Evolutionary conservation across 2,113 vertebrate genomes (phyloP).

Genomic region (Protobothrops mucrosquamatus): DNA sequence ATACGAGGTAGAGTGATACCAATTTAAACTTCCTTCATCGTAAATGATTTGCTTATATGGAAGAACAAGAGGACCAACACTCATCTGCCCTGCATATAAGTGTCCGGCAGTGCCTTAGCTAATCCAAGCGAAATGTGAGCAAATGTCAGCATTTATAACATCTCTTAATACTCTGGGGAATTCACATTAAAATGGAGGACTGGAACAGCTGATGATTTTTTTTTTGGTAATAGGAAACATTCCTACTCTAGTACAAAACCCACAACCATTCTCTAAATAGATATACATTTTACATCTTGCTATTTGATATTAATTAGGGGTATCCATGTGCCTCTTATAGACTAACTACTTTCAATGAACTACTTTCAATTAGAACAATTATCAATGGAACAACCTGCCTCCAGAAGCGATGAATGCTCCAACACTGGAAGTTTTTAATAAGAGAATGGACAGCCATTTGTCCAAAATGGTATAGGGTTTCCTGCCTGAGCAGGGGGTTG

Average conservation of each 20-base stretch:
- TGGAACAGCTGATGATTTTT: background rate
- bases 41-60: background rate
- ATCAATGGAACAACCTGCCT: too few relatives aligned
- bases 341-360: background rate
- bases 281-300: background rate
- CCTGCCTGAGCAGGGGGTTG: too few relatives aligned
- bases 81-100: conserved; percentile 37
- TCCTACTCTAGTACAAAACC: background rate
- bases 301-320: background rate
- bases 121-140: background rate
- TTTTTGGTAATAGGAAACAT: background rate
- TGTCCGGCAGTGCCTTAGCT: conserved; percentile 20
- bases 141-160: conserved; percentile 35
- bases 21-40: conserved; percentile 19
- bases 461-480: too few relatives aligned
- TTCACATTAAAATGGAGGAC: background rate
- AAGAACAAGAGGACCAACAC: conserved; percentile 7
- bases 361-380: too few relatives aligned
- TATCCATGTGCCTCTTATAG: background rate
- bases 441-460: too few relatives aligned
- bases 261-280: background rate
- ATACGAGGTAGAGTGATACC: conserved; percentile 10
- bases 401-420: too few relatives aligned
- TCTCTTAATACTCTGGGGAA: conserved; percentile 15
- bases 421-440: too few relatives aligned